Evolutionary conservation across 2,888 invertebrate species (phyloP).

Genomic region (Urechis unicinctus): DNA sequence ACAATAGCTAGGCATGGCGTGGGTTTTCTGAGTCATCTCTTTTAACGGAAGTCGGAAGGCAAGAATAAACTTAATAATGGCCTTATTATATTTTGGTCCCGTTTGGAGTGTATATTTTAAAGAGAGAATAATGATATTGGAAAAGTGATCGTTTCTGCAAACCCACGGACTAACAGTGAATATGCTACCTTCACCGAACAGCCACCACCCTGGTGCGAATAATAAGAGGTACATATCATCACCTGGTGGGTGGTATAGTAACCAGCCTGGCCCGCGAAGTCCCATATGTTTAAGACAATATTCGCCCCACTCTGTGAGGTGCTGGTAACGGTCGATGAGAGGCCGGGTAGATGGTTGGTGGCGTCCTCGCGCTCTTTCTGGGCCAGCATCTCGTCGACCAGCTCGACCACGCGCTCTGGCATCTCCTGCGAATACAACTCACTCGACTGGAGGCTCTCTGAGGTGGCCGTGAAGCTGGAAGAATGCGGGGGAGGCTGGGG

Average conservation of each 20-base stretch:
- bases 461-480: background rate
- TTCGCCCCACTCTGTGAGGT: conserved; percentile 9
- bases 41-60: too few relatives aligned
- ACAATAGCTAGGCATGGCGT: too few relatives aligned
- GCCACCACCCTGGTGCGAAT: background rate
- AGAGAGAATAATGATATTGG: too few relatives aligned
- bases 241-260: conserved; percentile 46
- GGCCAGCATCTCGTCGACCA: conserved; percentile 40
- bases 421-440: conserved; percentile 29
- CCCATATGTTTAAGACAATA: conserved; percentile 44
- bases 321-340: background rate
- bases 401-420: conserved; percentile 37
- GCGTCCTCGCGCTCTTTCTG: conserved; percentile 16
- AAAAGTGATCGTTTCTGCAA: too few relatives aligned
- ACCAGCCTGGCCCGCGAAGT: conserved; percentile 45
- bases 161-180: too few relatives aligned
- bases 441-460: background rate
- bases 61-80: too few relatives aligned
- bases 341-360: background rate
- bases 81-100: too few relatives aligned
- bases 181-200: background rate
- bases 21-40: too few relatives aligned
- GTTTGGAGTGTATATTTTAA: too few relatives aligned
- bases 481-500: too few relatives aligned
- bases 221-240: background rate